Conservation (phyloP, 1,140 invertebrate genomes). For the Centruroides sculpturatus region DNA sequence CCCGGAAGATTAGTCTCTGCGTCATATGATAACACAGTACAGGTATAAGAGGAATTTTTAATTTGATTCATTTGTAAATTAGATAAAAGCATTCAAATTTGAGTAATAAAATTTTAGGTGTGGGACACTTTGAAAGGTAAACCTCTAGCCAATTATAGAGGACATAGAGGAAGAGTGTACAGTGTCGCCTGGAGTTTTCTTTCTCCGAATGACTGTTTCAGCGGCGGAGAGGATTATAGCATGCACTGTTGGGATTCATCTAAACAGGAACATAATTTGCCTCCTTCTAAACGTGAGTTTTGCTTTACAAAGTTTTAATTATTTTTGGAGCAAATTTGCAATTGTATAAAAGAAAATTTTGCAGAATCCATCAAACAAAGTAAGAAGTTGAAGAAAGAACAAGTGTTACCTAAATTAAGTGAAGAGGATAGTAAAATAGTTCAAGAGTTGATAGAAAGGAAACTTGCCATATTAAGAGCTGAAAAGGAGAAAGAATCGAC, state of each 20-base stretch:
- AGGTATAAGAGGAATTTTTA: slow-evolving; percentile 34
- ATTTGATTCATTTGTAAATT: background rate
- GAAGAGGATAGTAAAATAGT: too few species aligned
- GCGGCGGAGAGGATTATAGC: slow-evolving; percentile 42
- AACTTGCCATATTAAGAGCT: too few species aligned
- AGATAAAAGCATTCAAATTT: background rate
- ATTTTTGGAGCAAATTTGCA: too few species aligned
- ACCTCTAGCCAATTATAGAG: slow-evolving; percentile 38
- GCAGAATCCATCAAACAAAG: too few species aligned
- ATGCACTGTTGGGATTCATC: slow-evolving; percentile 35
- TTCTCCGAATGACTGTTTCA: slow-evolving; percentile 43
- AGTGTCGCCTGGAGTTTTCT: slow-evolving; percentile 48
- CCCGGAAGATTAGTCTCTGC: slow-evolving; percentile 48
- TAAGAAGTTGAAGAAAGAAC: too few species aligned
- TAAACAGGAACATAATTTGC: too few species aligned
- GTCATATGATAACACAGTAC: slow-evolving; percentile 48
- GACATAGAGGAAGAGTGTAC: slow-evolving; percentile 35
- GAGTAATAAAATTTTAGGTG: slow-evolving; percentile 33
- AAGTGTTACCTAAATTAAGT: too few species aligned
- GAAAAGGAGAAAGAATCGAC: too few species aligned
- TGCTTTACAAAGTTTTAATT: too few species aligned
- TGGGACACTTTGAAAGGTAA: slow-evolving; percentile 47
- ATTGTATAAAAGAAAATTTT: too few species aligned
- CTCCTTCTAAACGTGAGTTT: too few species aligned
- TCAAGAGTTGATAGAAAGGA: too few species aligned